phyloP scores from a whole-genome alignment of 2,888 invertebrate species.

The Epiblema foenella region DNA sequence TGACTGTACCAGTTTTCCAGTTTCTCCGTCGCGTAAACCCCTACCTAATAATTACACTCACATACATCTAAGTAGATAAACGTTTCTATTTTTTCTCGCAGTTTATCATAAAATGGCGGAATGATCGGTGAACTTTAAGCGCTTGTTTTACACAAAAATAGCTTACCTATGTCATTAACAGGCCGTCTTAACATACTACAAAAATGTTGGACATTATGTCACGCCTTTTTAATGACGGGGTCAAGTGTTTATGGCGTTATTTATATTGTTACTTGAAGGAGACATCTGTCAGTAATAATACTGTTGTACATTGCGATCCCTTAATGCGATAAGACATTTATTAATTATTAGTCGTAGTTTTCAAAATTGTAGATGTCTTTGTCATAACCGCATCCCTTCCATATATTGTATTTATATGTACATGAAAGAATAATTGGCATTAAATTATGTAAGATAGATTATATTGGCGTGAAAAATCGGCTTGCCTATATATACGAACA shows the following conservation, averaged over 20 bases:
- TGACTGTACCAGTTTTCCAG: slow-evolving; percentile 45
- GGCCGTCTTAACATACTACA: background rate
- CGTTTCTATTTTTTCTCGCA: slow-evolving; percentile 28
- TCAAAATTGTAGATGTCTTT: background rate
- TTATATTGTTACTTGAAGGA: background rate
- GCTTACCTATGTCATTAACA: background rate
- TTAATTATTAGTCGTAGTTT: slow-evolving; percentile 1
- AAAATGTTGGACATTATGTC: background rate
- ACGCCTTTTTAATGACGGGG: slow-evolving; percentile 27
- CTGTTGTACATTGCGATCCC: background rate
- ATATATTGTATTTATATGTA: background rate
- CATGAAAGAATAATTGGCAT: background rate
- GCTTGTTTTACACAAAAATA: background rate
- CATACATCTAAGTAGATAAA: slow-evolving; percentile 44
- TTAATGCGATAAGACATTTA: slow-evolving; percentile 11
- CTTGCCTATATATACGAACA: too few species aligned
- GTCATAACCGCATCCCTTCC: background rate
- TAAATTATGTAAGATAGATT: too few species aligned
- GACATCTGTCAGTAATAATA: slow-evolving; percentile 26
- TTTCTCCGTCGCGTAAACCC: slow-evolving; percentile 44
- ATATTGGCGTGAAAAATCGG: too few species aligned
- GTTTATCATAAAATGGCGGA: slow-evolving; percentile 38
- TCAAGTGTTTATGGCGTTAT: slow-evolving; percentile 9
- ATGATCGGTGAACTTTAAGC: slow-evolving; percentile 41
- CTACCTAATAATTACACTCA: slow-evolving; percentile 58